Evolutionary conservation across 2,113 vertebrate genomes (phyloP).

Genomic region (Ailurus styani): DNA sequence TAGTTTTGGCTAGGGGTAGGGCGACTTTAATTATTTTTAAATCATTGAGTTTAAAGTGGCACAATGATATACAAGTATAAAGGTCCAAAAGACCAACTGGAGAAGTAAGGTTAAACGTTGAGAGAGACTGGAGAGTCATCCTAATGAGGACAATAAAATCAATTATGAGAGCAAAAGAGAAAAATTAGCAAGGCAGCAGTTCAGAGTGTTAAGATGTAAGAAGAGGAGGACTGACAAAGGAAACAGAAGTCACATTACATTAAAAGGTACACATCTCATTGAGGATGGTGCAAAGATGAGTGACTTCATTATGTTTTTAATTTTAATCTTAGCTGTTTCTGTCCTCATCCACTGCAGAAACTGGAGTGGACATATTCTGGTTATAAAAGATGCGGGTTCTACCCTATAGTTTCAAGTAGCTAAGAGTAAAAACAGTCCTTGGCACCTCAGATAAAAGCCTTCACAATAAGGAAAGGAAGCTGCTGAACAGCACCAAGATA

Average conservation of each 20-base stretch:
- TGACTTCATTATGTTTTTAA: not conserved
- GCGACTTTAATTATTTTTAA: not conserved
- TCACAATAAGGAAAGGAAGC: not conserved
- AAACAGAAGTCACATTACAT: not conserved
- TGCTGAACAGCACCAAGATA: not conserved
- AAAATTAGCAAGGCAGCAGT: not conserved
- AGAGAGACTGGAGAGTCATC: not conserved
- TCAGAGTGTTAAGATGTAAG: not conserved
- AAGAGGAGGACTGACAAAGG: not conserved
- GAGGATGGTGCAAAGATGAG: not conserved
- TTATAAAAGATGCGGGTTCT: not conserved
- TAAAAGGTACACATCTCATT: not conserved
- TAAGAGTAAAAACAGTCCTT: not conserved
- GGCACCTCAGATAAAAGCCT: not conserved
- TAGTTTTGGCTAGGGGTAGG: not conserved
- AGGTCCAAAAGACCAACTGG: not conserved
- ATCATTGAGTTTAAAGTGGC: not conserved
- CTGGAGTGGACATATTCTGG: not conserved
- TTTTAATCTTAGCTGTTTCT: conserved; percentile 1
- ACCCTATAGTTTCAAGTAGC: not conserved
- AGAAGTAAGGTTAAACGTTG: not conserved
- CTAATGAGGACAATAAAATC: not conserved
- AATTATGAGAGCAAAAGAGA: not conserved
- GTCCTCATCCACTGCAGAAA: not conserved
- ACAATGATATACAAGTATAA: not conserved